These are phyloP conservation scores for Drosophila fungiperda DNA, from an alignment of 2,888 invertebrate species.

Conservation along the genomic window DNA sequence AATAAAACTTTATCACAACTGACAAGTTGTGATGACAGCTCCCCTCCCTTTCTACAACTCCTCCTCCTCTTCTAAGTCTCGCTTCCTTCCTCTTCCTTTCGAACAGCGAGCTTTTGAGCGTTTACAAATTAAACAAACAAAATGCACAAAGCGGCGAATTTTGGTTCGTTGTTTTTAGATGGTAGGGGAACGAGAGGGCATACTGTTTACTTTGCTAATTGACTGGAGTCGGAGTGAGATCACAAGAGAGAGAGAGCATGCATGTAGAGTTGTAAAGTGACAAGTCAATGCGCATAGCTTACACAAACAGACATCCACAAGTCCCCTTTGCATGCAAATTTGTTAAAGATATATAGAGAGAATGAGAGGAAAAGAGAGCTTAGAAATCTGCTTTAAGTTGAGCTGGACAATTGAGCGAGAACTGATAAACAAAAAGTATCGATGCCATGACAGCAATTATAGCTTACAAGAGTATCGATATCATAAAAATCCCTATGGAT, in stretches of 20 bases:
- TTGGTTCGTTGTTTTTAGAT: not conserved
- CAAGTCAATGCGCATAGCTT: slow-evolving; percentile 28
- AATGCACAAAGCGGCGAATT: slow-evolving; percentile 38
- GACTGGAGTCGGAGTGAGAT: slow-evolving; percentile 42
- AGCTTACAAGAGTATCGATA: not conserved
- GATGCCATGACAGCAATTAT: not conserved
- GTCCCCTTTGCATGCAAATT: slow-evolving; percentile 27
- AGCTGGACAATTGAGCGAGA: not conserved
- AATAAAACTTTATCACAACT: slow-evolving; percentile 48
- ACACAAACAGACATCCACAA: slow-evolving; percentile 6
- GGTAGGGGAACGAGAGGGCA: slow-evolving; percentile 24
- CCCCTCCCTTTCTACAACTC: not conserved
- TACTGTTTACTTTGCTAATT: slow-evolving; percentile 77
- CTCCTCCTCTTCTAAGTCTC: not conserved
- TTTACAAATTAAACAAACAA: slow-evolving; percentile 73
- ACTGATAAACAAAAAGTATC: slow-evolving; percentile 2
- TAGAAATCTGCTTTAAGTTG: not conserved
- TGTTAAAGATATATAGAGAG: not conserved
- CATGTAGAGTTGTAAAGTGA: slow-evolving; percentile 8
- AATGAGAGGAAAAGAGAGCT: not conserved
- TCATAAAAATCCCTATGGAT: not conserved
- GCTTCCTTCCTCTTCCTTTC: slow-evolving; percentile 7
- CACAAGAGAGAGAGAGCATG: slow-evolving; percentile 3
- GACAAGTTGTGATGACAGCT: slow-evolving; percentile 34
- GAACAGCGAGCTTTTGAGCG: slow-evolving; percentile 49